phyloP scores from a whole-genome alignment of 1,140 invertebrate species.

The Papilio xuthus region DNA sequence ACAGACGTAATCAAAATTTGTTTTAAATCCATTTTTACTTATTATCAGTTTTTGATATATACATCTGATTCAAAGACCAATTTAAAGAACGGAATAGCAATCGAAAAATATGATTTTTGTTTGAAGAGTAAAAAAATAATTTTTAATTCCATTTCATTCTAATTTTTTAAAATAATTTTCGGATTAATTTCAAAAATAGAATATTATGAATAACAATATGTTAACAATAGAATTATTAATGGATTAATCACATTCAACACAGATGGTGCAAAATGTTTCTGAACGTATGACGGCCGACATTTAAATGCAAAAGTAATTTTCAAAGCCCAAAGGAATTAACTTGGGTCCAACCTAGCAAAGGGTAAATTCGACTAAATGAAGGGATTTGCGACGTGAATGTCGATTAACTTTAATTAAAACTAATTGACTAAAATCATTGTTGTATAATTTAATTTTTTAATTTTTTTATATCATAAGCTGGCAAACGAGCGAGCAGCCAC shows the following conservation, averaged over 20 bases:
- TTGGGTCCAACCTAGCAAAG: slow-evolving; percentile 8
- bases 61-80: too few species aligned
- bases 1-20: too few species aligned
- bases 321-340: slow-evolving; percentile 24
- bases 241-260: slow-evolving; percentile 19
- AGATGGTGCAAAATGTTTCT: slow-evolving; percentile 13
- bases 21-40: too few species aligned
- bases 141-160: too few species aligned
- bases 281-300: slow-evolving; percentile 1
- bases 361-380: slow-evolving; percentile 4
- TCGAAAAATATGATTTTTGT: too few species aligned
- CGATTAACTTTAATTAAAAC: slow-evolving; percentile 15
- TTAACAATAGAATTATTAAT: slow-evolving; percentile 3
- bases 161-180: too few species aligned
- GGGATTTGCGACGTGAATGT: slow-evolving; percentile 6
- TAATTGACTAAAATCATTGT: not conserved
- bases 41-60: too few species aligned
- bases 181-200: not conserved
- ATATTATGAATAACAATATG: too few species aligned
- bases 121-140: too few species aligned
- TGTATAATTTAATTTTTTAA: not conserved
- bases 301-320: slow-evolving; percentile 24
- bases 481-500: too few species aligned
- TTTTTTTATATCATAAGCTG: too few species aligned
- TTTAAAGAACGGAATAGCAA: too few species aligned